A percentile compares a stretch with the other conserved stretches of the same genome.
Evolutionary conservation across 2,113 vertebrate genomes (phyloP).

Genomic region (Amazona vittata): DNA sequence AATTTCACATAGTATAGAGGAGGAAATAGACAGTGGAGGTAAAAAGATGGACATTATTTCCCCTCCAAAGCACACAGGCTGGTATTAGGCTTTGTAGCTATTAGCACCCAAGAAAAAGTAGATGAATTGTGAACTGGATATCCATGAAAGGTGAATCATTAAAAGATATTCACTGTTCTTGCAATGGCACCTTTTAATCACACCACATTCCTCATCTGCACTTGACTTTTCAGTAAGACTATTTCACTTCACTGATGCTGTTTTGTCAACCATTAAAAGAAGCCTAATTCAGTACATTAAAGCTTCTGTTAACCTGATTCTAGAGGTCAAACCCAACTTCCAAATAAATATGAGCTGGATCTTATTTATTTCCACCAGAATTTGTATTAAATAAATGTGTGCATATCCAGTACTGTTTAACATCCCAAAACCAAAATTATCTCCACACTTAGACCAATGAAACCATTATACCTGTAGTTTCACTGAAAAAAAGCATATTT

Average conservation of each 20-base stretch:
- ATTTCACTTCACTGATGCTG: background rate
- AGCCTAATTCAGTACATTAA: background rate
- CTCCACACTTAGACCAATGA: constrained; percentile 24
- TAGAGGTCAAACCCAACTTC: constrained; percentile 21
- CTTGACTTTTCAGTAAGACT: background rate
- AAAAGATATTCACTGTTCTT: background rate
- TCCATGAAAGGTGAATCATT: background rate
- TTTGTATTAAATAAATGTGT: background rate
- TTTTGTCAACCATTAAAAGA: constrained; percentile 10
- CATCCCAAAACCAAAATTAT: constrained; percentile 47
- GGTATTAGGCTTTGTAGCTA: background rate
- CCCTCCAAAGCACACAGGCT: background rate
- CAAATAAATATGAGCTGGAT: constrained; percentile 15
- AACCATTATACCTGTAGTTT: constrained; percentile 60
- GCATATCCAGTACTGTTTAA: background rate
- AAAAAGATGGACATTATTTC: background rate
- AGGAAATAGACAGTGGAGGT: background rate
- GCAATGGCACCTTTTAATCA: background rate
- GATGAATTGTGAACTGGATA: background rate
- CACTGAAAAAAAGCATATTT: constrained; percentile 42
- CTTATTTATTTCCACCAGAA: constrained; percentile 45
- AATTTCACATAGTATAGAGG: background rate
- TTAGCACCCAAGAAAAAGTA: background rate
- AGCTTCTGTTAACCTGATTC: background rate
- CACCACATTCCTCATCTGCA: background rate